Conservation (phyloP, 1,140 invertebrate genomes). For the Dolichoris vasculosae region DNA sequence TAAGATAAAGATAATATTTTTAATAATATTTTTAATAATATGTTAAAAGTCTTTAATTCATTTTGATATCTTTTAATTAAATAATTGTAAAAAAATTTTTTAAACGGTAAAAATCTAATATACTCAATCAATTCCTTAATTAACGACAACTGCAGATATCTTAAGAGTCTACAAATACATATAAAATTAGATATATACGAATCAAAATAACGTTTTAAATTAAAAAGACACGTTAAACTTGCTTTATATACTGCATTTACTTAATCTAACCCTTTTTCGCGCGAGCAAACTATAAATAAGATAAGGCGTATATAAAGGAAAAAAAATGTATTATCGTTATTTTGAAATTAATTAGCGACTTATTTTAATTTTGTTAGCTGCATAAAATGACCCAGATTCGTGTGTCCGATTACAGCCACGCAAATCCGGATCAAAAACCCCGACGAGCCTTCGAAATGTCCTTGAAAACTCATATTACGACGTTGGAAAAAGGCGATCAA, state of each 20-base stretch:
- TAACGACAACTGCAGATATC: no score
- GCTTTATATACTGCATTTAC: not conserved
- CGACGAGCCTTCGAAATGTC: not conserved
- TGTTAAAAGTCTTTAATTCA: no score
- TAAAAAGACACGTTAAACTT: no score
- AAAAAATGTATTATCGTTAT: not conserved
- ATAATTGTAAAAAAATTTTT: no score
- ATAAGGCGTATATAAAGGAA: not conserved
- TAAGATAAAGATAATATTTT: no score
- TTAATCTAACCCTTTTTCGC: not conserved
- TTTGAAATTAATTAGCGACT: not conserved
- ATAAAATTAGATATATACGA: no score
- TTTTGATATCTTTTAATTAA: no score
- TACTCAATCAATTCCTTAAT: no score
- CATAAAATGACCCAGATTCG: not conserved
- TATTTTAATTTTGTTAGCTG: not conserved
- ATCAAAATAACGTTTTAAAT: no score
- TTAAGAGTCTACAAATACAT: no score
- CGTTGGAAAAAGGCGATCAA: not conserved
- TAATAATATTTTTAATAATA: no score
- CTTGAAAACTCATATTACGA: not conserved
- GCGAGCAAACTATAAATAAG: not conserved
- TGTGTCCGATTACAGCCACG: not conserved
- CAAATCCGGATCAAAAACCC: not conserved
- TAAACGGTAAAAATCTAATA: no score